These are phyloP conservation scores for Homarus americanus DNA, from an alignment of 1,140 invertebrate species.

Conservation along the genomic window DNA sequence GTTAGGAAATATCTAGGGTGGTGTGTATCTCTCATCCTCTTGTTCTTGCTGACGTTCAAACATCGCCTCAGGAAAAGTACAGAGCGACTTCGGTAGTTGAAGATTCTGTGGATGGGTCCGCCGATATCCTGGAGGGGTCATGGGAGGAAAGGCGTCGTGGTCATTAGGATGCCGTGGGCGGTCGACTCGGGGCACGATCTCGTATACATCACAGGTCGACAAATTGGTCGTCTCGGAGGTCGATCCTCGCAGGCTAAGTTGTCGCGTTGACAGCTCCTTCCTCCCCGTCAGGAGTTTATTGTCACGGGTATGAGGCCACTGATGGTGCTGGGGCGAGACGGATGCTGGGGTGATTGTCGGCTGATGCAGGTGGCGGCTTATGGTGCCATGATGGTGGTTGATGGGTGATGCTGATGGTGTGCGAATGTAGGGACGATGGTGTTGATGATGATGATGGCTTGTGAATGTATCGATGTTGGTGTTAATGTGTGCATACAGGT, in stretches of 20 bases:
- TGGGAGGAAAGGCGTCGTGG: not conserved
- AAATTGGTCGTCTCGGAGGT: not conserved
- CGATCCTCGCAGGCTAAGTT: not conserved
- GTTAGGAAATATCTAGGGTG: too few species aligned
- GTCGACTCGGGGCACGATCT: not conserved
- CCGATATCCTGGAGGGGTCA: not conserved
- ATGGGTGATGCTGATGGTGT: too few species aligned
- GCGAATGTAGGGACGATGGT: too few species aligned
- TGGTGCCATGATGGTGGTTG: not conserved
- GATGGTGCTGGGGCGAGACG: not conserved
- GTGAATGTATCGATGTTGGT: not conserved
- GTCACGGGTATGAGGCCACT: not conserved
- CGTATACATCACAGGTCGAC: not conserved
- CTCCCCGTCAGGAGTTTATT: not conserved
- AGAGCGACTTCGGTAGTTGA: not conserved
- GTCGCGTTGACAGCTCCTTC: not conserved
- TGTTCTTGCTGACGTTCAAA: too few species aligned
- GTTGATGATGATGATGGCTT: not conserved
- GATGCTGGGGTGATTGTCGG: not conserved
- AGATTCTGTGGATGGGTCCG: not conserved
- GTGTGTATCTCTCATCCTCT: too few species aligned
- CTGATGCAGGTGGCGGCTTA: not conserved
- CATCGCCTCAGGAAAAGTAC: too few species aligned
- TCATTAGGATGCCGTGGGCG: not conserved
- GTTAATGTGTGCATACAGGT: too few species aligned